Conservation (phyloP, 1,140 invertebrate genomes). For the Spodoptera frugiperda region DNA sequence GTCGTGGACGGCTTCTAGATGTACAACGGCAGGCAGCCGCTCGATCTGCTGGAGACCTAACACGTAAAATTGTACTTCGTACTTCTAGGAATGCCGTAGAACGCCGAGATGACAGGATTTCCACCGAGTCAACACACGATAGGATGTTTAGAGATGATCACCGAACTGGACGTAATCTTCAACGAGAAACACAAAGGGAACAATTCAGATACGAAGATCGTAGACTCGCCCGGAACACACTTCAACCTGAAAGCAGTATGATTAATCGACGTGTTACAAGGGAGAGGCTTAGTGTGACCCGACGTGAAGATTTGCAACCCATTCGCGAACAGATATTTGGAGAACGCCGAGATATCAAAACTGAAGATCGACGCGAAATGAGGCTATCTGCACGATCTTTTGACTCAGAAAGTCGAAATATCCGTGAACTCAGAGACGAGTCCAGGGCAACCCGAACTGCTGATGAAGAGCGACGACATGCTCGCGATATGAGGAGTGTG, state of each 20-base stretch:
- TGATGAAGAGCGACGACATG: too few relatives aligned
- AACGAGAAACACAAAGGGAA: not conserved
- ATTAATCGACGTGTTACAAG: not conserved
- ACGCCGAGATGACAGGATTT: not conserved
- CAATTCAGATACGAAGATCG: conserved; percentile 1
- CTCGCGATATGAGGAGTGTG: too few relatives aligned
- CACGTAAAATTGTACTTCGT: not conserved
- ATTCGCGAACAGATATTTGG: not conserved
- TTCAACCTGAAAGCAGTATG: not conserved
- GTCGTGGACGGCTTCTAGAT: not conserved
- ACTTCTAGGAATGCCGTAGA: conserved; percentile 1
- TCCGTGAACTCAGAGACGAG: too few relatives aligned
- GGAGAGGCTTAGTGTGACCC: not conserved
- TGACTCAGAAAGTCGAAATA: too few relatives aligned
- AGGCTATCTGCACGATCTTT: not conserved
- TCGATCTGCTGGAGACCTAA: not conserved
- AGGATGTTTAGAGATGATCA: not conserved
- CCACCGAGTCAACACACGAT: not conserved
- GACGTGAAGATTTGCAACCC: not conserved
- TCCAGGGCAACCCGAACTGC: too few relatives aligned
- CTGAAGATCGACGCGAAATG: not conserved
- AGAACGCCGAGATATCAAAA: not conserved
- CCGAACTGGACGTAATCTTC: not conserved
- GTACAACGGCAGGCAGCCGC: not conserved
- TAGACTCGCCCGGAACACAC: not conserved